Evolutionary conservation across 2,888 invertebrate species (phyloP).

Genomic region (Watsonalla binaria): DNA sequence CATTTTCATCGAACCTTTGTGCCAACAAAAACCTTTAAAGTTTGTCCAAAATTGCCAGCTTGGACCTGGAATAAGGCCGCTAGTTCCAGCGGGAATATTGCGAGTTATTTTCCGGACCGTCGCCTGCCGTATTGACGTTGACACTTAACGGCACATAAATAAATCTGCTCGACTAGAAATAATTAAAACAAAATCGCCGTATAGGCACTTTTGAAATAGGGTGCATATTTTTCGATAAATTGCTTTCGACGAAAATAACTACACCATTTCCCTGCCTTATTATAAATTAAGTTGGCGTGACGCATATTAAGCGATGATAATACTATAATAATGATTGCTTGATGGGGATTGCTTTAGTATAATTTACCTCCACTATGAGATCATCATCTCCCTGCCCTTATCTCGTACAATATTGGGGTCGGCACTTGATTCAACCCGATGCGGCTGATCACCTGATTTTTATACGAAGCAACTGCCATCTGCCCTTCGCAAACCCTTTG

Average conservation of each 20-base stretch:
- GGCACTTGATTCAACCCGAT: no score
- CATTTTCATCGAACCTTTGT: background rate
- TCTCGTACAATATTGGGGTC: no score
- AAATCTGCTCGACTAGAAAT: constrained; percentile 53
- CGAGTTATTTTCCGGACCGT: constrained; percentile 66
- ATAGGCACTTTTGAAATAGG: constrained; percentile 35
- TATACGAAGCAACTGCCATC: no score
- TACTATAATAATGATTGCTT: no score
- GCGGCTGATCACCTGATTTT: no score
- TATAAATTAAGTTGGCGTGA: no score
- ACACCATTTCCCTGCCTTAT: background rate
- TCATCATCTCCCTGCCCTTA: no score
- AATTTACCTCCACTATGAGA: no score
- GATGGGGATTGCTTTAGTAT: no score
- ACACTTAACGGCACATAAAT: constrained; percentile 64
- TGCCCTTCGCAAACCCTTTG: no score
- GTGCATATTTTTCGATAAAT: constrained; percentile 2
- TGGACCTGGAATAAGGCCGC: constrained; percentile 26
- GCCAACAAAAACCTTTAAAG: background rate
- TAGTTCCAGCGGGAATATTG: constrained; percentile 48
- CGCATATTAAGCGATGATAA: no score
- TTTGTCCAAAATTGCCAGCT: background rate
- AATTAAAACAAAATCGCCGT: constrained; percentile 50
- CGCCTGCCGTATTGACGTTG: constrained; percentile 63
- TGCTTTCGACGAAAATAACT: background rate